These are phyloP conservation scores for Epinephelus fuscoguttatus DNA, from an alignment of 2,113 vertebrate genomes.

Conservation along the genomic window DNA sequence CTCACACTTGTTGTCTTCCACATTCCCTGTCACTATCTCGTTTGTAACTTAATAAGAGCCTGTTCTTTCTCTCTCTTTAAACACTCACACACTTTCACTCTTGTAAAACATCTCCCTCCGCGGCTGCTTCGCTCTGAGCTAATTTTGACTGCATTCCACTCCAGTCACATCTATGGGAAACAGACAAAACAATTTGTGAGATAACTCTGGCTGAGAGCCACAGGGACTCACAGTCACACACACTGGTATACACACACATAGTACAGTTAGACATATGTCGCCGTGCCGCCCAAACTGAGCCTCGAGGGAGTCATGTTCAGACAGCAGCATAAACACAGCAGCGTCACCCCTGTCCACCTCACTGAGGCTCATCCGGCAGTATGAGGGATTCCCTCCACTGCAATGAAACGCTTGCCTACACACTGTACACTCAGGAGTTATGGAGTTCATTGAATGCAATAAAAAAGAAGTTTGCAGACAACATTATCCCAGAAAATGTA, in stretches of 20 bases:
- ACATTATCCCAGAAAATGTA: neutral
- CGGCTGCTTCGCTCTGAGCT: constrained; percentile 56
- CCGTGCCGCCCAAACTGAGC: constrained; percentile 36
- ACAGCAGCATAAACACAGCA: constrained; percentile 54
- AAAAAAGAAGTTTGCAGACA: neutral
- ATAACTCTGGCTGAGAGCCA: constrained; percentile 65
- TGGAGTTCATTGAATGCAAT: neutral
- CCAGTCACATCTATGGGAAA: constrained; percentile 79
- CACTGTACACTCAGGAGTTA: neutral
- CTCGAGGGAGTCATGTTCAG: constrained; percentile 57
- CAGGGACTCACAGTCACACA: constrained; percentile 20
- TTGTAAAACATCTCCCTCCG: constrained; percentile 55
- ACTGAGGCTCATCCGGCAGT: constrained; percentile 9
- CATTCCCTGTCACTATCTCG: constrained; percentile 59
- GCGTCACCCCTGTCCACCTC: constrained; percentile 27
- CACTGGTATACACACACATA: constrained; percentile 10
- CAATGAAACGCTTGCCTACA: neutral
- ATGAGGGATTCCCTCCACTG: constrained; percentile 36
- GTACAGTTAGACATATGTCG: constrained; percentile 48
- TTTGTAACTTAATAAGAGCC: constrained; percentile 62
- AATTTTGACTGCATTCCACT: constrained; percentile 76
- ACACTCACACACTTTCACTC: constrained; percentile 46
- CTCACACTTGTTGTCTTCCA: constrained; percentile 53
- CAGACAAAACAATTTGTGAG: constrained; percentile 75
- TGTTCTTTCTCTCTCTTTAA: constrained; percentile 28